Evolutionary conservation across 2,113 vertebrate species (phyloP).

Genomic region (Mohoua ochrocephala): DNA sequence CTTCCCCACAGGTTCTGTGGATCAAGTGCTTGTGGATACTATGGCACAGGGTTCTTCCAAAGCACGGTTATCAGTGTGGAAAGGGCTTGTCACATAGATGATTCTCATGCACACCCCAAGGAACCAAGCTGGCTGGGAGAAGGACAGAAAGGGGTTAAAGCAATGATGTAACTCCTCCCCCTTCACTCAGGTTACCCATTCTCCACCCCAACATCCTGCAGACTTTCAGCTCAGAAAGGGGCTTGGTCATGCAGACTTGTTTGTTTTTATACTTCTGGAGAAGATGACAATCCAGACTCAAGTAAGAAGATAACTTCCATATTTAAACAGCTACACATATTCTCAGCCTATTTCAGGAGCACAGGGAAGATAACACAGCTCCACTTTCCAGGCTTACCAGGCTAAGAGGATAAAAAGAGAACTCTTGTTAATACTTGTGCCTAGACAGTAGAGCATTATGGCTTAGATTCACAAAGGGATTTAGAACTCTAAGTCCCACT

Average conservation of each 20-base stretch:
- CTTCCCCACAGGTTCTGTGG: background rate
- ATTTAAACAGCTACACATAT: conserved; percentile 25
- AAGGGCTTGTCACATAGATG: background rate
- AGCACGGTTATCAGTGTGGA: background rate
- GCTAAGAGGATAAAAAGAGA: conserved; percentile 57
- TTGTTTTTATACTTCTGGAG: background rate
- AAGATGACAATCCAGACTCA: background rate
- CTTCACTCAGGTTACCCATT: background rate
- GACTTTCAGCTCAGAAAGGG: background rate
- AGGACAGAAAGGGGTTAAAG: background rate
- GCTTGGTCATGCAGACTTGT: background rate
- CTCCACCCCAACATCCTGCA: background rate
- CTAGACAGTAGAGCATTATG: conserved; percentile 47
- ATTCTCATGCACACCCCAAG: background rate
- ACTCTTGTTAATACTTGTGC: conserved; percentile 44
- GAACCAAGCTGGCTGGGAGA: background rate
- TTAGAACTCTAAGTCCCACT: conserved; percentile 44
- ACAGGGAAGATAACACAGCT: conserved; percentile 30
- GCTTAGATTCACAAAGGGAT: conserved; percentile 54
- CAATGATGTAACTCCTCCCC: background rate
- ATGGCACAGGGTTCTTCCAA: background rate
- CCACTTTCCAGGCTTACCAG: conserved; percentile 51
- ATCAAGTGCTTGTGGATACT: background rate
- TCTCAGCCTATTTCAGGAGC: conserved; percentile 45
- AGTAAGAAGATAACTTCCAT: background rate